Conservation (phyloP, 2,888 invertebrate species). For the Leuctra nigra region DNA sequence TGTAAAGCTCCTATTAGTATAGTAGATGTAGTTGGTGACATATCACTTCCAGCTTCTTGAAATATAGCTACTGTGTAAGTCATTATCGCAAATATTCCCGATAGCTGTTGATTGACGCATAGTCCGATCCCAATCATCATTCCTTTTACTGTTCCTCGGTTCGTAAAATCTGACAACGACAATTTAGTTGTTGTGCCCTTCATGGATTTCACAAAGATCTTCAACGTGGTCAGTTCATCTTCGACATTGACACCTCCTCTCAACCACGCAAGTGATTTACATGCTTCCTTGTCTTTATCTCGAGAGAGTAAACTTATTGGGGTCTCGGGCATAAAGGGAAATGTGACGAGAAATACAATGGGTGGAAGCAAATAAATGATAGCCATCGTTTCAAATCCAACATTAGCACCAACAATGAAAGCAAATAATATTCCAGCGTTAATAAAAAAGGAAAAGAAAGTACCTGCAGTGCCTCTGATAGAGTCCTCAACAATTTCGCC, state of each 20-base stretch:
- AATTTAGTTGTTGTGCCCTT: conserved; percentile 27
- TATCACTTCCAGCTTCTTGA: conserved; percentile 33
- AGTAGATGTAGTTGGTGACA: conserved; percentile 36
- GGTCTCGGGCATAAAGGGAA: conserved; percentile 51
- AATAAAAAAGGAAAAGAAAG: conserved; percentile 47
- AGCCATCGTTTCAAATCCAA: conserved; percentile 46
- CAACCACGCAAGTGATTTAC: conserved; percentile 34
- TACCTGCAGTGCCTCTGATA: conserved; percentile 50
- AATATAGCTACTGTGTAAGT: conserved; percentile 37
- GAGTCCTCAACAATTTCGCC: conserved; percentile 54
- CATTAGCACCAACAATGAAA: conserved; percentile 45
- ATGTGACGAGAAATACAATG: conserved; percentile 42
- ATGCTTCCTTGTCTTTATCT: conserved; percentile 42
- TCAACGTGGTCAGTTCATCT: conserved; percentile 34
- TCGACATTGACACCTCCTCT: conserved; percentile 34
- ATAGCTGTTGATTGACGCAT: conserved; percentile 41
- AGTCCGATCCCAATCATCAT: conserved; percentile 39
- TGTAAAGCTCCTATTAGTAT: conserved; percentile 43
- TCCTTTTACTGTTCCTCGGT: conserved; percentile 38
- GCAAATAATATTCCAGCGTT: conserved; percentile 45
- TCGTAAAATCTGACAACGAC: conserved; percentile 37
- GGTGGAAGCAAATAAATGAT: conserved; percentile 46
- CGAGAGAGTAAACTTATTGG: conserved; percentile 47
- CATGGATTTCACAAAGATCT: conserved; percentile 32
- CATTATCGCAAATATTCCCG: conserved; percentile 43